These are phyloP conservation scores for Actias luna DNA, from an alignment of 2,888 invertebrate species.

Conservation along the genomic window DNA sequence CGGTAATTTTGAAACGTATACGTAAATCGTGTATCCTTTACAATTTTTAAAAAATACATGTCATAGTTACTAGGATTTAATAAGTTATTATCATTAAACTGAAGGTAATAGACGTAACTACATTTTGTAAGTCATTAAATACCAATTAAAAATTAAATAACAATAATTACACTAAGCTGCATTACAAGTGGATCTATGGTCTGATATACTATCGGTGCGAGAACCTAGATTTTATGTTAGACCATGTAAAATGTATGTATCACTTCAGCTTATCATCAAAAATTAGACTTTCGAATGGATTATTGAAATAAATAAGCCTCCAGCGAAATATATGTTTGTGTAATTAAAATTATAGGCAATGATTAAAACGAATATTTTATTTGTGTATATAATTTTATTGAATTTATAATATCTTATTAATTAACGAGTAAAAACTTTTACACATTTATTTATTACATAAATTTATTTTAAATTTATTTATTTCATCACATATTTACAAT, in stretches of 20 bases:
- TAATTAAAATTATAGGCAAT: background rate
- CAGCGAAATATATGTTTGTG: conserved; percentile 2
- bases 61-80: too few relatives aligned
- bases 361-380: conserved; percentile 26
- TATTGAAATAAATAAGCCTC: background rate
- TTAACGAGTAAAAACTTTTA: conserved; percentile 30
- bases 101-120: too few relatives aligned
- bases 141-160: too few relatives aligned
- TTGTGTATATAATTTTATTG: conserved; percentile 42
- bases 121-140: too few relatives aligned
- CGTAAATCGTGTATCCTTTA: too few relatives aligned
- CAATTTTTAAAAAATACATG: too few relatives aligned
- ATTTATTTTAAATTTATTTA: too few relatives aligned
- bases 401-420: conserved; percentile 36
- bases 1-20: too few relatives aligned
- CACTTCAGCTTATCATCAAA: conserved; percentile 12
- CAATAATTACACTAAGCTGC: too few relatives aligned
- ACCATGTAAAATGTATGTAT: conserved; percentile 28
- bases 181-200: too few relatives aligned
- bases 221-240: conserved; percentile 25
- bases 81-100: too few relatives aligned
- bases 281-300: conserved; percentile 22
- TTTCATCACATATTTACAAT: conserved; percentile 50
- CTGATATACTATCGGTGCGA: conserved; percentile 25
- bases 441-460: conserved; percentile 17